phyloP scores from a whole-genome alignment of 2,888 invertebrate species.

The Macrosoma leucophasiata region DNA sequence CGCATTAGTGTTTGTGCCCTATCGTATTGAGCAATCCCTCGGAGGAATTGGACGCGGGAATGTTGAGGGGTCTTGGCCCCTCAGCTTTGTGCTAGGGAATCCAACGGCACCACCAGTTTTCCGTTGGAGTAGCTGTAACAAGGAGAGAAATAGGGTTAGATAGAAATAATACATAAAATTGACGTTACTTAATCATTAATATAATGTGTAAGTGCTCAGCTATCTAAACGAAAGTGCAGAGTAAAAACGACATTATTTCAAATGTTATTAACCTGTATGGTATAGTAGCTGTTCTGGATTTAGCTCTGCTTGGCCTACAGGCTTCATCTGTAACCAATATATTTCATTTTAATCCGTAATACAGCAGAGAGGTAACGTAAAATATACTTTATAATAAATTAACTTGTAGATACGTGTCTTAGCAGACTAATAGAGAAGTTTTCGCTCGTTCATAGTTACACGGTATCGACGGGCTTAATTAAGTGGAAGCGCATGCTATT shows the following conservation, averaged over 20 bases:
- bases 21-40: constrained; percentile 52
- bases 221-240: constrained; percentile 5
- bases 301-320: constrained; percentile 74
- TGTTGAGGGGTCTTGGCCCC: constrained; percentile 54
- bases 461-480: constrained; percentile 62
- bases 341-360: constrained; percentile 29
- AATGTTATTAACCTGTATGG: constrained; percentile 66
- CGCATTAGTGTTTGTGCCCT: constrained; percentile 4
- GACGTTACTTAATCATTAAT: no score
- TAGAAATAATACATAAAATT: no score
- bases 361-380: constrained; percentile 13
- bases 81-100: constrained; percentile 74
- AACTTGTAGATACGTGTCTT: constrained; percentile 37
- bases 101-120: constrained; percentile 77
- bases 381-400: constrained; percentile 7
- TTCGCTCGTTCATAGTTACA: constrained; percentile 44
- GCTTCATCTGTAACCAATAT: constrained; percentile 73
- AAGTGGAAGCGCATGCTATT: constrained; percentile 68
- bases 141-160: no score
- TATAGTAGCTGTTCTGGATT: constrained; percentile 71
- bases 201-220: no score
- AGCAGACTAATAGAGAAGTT: constrained; percentile 50
- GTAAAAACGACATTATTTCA: constrained; percentile 16
- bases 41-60: constrained; percentile 58
- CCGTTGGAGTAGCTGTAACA: constrained; percentile 74